phyloP scores from a whole-genome alignment of 2,797 vertebrate species.

The Chrosomus eos region DNA sequence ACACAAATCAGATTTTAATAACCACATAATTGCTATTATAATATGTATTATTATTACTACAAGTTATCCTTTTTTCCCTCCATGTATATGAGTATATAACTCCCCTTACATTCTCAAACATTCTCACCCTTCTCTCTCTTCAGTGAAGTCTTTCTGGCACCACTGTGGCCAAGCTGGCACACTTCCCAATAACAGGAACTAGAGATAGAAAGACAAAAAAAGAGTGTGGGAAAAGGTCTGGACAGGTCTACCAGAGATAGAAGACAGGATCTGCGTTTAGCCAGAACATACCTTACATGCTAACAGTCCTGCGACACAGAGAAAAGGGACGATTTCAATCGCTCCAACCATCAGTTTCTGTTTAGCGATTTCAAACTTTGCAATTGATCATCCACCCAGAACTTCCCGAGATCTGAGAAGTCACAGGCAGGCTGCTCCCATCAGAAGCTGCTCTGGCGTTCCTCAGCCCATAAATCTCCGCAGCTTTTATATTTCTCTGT shows the following conservation, averaged over 20 bases:
- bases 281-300: slow-evolving; percentile 50
- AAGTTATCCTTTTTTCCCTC: slow-evolving; percentile 62
- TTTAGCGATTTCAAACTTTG: slow-evolving; percentile 48
- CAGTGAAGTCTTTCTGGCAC: slow-evolving; percentile 55
- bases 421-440: slow-evolving; percentile 49
- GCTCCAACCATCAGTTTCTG: slow-evolving; percentile 43
- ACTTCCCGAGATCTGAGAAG: slow-evolving; percentile 48
- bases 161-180: slow-evolving; percentile 63
- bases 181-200: slow-evolving; percentile 59
- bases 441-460: slow-evolving; percentile 53
- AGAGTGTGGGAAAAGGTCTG: slow-evolving; percentile 66
- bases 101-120: slow-evolving; percentile 47
- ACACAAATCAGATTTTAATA: slow-evolving; percentile 70
- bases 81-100: slow-evolving; percentile 2
- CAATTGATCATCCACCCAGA: slow-evolving; percentile 47
- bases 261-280: slow-evolving; percentile 48
- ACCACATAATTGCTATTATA: slow-evolving; percentile 54
- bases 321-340: slow-evolving; percentile 34
- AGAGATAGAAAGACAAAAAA: slow-evolving; percentile 44
- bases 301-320: slow-evolving; percentile 43
- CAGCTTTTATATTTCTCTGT: slow-evolving; percentile 51
- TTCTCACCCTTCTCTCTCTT: slow-evolving; percentile 59
- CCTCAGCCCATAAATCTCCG: slow-evolving; percentile 49
- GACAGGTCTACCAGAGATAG: slow-evolving; percentile 54
- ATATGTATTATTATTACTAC: slow-evolving; percentile 60